Base-by-base conservation (phyloP, 2,797 vertebrate genomes). In the Sebastes reedi region DNA sequence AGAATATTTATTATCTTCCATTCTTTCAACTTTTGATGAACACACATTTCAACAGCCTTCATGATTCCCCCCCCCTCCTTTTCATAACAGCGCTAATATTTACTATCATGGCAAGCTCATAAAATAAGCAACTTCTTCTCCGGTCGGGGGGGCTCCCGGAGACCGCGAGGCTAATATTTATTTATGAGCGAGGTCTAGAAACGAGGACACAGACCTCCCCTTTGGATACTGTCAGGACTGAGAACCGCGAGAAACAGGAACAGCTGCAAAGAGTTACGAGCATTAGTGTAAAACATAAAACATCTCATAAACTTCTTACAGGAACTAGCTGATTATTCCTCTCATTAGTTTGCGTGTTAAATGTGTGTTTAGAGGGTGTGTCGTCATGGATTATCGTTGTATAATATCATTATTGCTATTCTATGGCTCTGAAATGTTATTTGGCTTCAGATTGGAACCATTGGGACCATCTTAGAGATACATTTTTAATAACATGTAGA, bases 111-210 rank as follows among this genome's bases (percentile, higher is more conserved):
- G 69, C 82, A 64, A 22, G 2, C 87, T 92, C 71, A 74, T 93
- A 92, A 91, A 85, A 80, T 64, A 75, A 75, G 64, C 68, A 65
- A 34, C 39, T 75, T 79, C 77, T 77, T 68, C 60, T 74, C 77
- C 81, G 27, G 2, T 67, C 25, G 16, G 42, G 16, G 42, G 65
- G 67, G 68, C 71, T 80, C 60, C 34, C 32, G n/a, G 75, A 86
- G 81, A 89, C 74, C 67, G 83, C 59, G 4, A 58, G 75, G 81
- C 67, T 82, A 65, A 93, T 94, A 82, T 81, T 91, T 92, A 94
- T 93, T 94, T 87, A 94, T 93, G 84, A 94, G 83, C 50, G n/a
- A 25, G 85, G 86, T 79, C 86, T 70, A 52, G 58, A 87, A 90
- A 92, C 3, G 39, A 90, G 88, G 87, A 88, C 88, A 74, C 81